These are phyloP conservation scores for Ormyrus rosae DNA, from an alignment of 2,888 invertebrate genomes.

Conservation along the genomic window DNA sequence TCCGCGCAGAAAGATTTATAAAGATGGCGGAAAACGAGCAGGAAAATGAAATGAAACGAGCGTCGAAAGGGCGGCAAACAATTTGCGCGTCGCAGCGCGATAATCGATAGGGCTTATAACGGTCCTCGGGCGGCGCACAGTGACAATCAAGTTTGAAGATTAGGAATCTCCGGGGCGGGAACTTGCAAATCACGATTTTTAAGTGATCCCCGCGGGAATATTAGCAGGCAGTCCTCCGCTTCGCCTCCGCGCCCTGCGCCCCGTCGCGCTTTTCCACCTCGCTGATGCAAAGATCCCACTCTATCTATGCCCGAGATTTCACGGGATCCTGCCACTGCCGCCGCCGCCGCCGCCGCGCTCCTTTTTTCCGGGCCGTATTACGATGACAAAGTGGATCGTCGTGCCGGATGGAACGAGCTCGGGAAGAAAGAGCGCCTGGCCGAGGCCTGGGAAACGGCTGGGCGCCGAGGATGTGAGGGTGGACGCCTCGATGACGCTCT, in stretches of 20 bases:
- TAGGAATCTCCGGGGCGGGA: constrained; percentile 33
- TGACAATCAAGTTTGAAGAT: constrained; percentile 23
- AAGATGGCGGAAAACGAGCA: too few species aligned
- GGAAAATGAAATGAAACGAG: not conserved
- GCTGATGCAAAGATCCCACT: constrained; percentile 28
- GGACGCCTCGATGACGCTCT: constrained; percentile 55
- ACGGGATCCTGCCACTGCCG: constrained; percentile 34
- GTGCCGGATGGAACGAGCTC: constrained; percentile 57
- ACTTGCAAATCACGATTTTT: constrained; percentile 66
- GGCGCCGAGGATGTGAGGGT: constrained; percentile 43
- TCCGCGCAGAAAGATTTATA: too few species aligned
- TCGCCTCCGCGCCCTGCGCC: not conserved
- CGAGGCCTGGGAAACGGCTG: constrained; percentile 44
- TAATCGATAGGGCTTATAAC: constrained; percentile 4
- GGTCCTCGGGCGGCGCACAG: not conserved
- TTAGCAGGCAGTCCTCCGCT: not conserved
- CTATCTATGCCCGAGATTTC: constrained; percentile 50
- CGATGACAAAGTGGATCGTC: constrained; percentile 65
- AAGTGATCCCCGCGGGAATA: constrained; percentile 58
- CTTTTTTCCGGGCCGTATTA: constrained; percentile 59
- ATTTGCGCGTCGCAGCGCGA: constrained; percentile 16
- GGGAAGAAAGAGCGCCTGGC: not conserved
- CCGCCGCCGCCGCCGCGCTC: constrained; percentile 15
- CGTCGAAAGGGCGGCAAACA: not conserved
- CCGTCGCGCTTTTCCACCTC: constrained; percentile 20